Conservation (phyloP, 2,888 invertebrate species). For the Ectobius pallidus region DNA sequence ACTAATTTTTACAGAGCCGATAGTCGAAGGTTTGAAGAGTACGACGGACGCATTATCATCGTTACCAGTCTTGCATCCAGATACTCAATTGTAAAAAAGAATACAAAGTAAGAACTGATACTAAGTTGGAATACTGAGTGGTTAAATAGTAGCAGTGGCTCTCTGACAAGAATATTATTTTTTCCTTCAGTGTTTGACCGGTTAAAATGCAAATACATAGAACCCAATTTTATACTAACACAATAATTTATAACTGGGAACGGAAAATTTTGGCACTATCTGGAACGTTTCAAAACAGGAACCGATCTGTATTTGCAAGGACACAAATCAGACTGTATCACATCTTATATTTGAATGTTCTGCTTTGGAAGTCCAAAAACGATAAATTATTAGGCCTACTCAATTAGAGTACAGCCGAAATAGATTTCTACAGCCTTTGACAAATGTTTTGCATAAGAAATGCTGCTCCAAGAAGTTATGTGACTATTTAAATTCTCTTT, state of each 20-base stretch:
- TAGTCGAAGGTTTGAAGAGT: too few relatives aligned
- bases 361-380: neutral
- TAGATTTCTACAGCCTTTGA: neutral
- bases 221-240: neutral
- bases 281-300: neutral
- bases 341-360: neutral
- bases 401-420: neutral
- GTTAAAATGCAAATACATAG: constrained; percentile 1
- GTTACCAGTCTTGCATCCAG: too few relatives aligned
- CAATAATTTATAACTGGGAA: neutral
- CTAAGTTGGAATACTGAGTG: neutral
- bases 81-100: too few relatives aligned
- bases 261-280: neutral
- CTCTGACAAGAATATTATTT: neutral
- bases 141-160: constrained; percentile 2
- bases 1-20: too few relatives aligned
- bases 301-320: neutral
- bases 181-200: constrained; percentile 1
- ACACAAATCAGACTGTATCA: neutral
- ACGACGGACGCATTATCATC: too few relatives aligned
- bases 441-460: neutral
- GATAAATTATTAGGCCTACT: neutral
- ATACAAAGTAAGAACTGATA: too few relatives aligned
- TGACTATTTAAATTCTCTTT: too few relatives aligned
- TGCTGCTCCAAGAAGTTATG: too few relatives aligned